phyloP scores from a whole-genome alignment of 2,113 vertebrate genomes.

The Cottus gobio region DNA sequence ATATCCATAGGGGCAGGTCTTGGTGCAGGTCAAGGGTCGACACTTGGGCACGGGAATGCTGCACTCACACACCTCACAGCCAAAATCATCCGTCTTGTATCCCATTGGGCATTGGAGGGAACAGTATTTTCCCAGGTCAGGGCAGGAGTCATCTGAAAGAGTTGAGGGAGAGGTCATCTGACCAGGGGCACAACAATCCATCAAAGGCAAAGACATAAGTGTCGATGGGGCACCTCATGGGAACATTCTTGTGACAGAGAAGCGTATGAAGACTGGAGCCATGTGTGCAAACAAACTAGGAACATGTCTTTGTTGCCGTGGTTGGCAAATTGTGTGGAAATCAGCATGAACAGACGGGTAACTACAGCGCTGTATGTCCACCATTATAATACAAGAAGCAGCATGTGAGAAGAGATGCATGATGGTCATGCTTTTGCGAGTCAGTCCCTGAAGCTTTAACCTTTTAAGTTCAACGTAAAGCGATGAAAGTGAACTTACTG shows the following conservation, averaged over 20 bases:
- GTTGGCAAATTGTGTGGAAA: not conserved
- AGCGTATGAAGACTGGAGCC: conserved; percentile 8
- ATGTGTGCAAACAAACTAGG: conserved; percentile 22
- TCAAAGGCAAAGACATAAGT: conserved; percentile 42
- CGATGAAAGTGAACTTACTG: conserved; percentile 74
- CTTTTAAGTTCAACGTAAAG: not conserved
- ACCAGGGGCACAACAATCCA: conserved; percentile 39
- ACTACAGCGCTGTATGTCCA: not conserved
- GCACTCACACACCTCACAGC: conserved; percentile 87
- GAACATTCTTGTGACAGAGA: conserved; percentile 48
- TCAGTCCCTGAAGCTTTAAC: conserved; percentile 12
- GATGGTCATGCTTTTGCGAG: not conserved
- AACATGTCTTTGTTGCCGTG: conserved; percentile 23
- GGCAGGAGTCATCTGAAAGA: conserved; percentile 85
- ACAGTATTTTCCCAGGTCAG: conserved; percentile 80
- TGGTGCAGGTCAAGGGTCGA: conserved; percentile 83
- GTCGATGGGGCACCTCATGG: conserved; percentile 10
- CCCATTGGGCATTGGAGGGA: conserved; percentile 82
- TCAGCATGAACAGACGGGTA: conserved; percentile 16
- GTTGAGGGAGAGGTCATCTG: conserved; percentile 49
- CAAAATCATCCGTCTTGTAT: conserved; percentile 80
- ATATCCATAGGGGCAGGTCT: conserved; percentile 86
- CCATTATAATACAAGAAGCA: not conserved
- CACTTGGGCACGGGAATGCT: conserved; percentile 73
- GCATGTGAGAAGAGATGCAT: conserved; percentile 1